Conservation (phyloP, 2,888 invertebrate species). For the Epinotia brunnichana region DNA sequence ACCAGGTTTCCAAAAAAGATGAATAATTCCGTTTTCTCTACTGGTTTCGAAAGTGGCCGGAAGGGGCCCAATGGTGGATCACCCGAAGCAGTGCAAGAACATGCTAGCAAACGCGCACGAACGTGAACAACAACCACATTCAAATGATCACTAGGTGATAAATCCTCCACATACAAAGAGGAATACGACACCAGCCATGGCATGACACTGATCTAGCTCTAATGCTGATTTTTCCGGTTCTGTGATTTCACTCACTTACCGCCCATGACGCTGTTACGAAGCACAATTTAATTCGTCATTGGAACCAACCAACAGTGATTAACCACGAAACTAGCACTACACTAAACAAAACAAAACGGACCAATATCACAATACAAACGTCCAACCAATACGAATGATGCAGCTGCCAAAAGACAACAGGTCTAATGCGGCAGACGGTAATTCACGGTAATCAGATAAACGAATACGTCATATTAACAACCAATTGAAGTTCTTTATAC, state of each 20-base stretch:
- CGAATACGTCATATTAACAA: slow-evolving; percentile 63
- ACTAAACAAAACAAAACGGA: slow-evolving; percentile 33
- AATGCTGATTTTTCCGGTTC: slow-evolving; percentile 39
- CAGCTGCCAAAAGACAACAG: slow-evolving; percentile 60
- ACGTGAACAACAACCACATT: slow-evolving; percentile 21
- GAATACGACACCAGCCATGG: slow-evolving; percentile 33
- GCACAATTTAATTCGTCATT: slow-evolving; percentile 63
- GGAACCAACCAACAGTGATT: slow-evolving; percentile 58
- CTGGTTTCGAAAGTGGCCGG: no score
- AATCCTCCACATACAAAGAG: slow-evolving; percentile 35
- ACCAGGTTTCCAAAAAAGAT: no score
- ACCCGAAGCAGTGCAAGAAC: slow-evolving; percentile 33
- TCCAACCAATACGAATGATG: slow-evolving; percentile 32
- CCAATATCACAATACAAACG: slow-evolving; percentile 33
- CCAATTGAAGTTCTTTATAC: slow-evolving; percentile 58
- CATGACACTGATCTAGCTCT: slow-evolving; percentile 40
- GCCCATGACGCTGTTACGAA: slow-evolving; percentile 66
- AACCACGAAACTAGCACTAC: slow-evolving; percentile 59
- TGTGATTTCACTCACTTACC: slow-evolving; percentile 64
- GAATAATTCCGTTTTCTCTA: no score
- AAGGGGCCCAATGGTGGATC: neutral
- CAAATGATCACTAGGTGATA: slow-evolving; percentile 17
- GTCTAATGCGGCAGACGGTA: slow-evolving; percentile 62
- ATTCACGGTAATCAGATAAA: slow-evolving; percentile 76
- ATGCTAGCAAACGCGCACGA: slow-evolving; percentile 26